These are phyloP conservation scores for Bombus sibiricus DNA, from an alignment of 1,140 invertebrate genomes.

Conservation along the genomic window DNA sequence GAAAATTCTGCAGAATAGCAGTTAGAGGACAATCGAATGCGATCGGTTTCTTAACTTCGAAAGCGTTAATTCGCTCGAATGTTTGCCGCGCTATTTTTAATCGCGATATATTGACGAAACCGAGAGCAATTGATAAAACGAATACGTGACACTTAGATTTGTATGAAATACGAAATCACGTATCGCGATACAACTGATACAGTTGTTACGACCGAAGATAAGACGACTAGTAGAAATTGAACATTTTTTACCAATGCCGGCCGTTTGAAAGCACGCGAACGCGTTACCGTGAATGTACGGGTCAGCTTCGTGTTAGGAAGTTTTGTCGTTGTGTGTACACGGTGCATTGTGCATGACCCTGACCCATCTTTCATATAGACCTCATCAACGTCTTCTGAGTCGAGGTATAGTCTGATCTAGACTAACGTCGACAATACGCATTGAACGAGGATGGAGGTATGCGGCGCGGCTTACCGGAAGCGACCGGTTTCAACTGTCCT, in stretches of 20 bases:
- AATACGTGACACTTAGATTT: not conserved
- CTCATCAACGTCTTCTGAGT: constrained; percentile 74
- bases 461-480: constrained; percentile 49
- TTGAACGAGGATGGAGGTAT: constrained; percentile 50
- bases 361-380: constrained; percentile 75
- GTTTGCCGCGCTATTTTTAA: not conserved
- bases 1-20: not conserved
- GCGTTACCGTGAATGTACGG: not conserved
- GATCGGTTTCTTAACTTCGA: not conserved
- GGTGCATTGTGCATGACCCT: constrained; percentile 73
- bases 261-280: not conserved
- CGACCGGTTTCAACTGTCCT: constrained; percentile 52
- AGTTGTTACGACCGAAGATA: not conserved
- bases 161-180: not conserved
- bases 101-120: not conserved
- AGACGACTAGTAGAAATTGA: not conserved
- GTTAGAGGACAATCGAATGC: not conserved
- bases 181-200: not conserved
- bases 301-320: constrained; percentile 24
- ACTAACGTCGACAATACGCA: constrained; percentile 41
- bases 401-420: constrained; percentile 69
- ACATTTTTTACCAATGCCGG: not conserved
- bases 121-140: not conserved
- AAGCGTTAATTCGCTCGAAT: not conserved
- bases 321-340: constrained; percentile 71